These are phyloP conservation scores for Bombus turneri DNA, from an alignment of 1,140 invertebrate species.

Conservation along the genomic window DNA sequence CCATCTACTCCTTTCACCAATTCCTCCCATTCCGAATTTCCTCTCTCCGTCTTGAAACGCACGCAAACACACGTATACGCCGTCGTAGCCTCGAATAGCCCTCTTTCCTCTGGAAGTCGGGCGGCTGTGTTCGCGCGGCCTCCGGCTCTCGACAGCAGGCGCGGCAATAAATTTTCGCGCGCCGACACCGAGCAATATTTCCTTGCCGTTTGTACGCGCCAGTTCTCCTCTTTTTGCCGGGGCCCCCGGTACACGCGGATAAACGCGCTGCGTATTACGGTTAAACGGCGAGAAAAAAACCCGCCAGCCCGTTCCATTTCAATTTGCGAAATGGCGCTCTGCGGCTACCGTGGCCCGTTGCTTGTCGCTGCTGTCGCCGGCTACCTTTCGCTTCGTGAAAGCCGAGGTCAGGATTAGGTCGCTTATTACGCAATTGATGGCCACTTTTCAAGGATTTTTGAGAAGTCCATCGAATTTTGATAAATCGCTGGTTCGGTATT, in stretches of 20 bases:
- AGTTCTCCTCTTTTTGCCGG: constrained; percentile 67
- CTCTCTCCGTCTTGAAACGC: background rate
- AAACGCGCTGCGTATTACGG: constrained; percentile 70
- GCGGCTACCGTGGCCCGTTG: background rate
- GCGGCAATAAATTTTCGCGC: constrained; percentile 69
- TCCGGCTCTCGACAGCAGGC: constrained; percentile 51
- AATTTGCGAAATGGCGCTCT: constrained; percentile 68
- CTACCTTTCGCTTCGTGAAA: background rate
- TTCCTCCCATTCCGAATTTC: background rate
- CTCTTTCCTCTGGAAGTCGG: background rate
- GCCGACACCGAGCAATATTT: constrained; percentile 71
- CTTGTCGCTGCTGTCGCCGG: constrained; percentile 20
- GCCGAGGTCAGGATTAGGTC: too few relatives aligned
- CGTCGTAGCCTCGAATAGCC: background rate
- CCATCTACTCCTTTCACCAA: background rate
- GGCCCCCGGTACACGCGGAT: constrained; percentile 62
- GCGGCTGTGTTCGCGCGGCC: background rate
- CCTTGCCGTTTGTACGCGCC: constrained; percentile 71
- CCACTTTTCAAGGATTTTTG: too few relatives aligned
- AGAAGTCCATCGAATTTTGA: too few relatives aligned
- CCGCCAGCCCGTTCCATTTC: constrained; percentile 59
- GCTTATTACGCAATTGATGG: too few relatives aligned
- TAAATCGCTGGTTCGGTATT: too few relatives aligned
- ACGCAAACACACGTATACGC: background rate
- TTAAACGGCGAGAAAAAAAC: constrained; percentile 58